phyloP scores from a whole-genome alignment of 2,888 invertebrate genomes.

The Hedychridium roseum region DNA sequence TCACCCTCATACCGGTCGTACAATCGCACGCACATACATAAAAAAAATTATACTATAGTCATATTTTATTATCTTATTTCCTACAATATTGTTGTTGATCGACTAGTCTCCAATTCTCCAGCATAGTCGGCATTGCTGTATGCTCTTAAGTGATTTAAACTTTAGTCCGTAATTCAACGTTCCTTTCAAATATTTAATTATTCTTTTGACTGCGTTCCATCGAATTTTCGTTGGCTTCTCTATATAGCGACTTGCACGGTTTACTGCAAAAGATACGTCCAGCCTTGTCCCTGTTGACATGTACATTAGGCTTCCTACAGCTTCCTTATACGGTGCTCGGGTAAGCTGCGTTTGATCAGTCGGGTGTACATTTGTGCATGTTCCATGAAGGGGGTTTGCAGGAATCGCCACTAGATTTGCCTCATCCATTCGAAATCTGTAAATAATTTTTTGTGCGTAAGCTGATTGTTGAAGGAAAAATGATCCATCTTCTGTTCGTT shows the following conservation, averaged over 20 bases:
- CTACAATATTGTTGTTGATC: constrained; percentile 20
- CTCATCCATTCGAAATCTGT: constrained; percentile 26
- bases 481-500: too few species aligned
- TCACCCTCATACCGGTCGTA: too few species aligned
- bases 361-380: constrained; percentile 7
- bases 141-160: constrained; percentile 8
- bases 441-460: constrained; percentile 15
- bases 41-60: too few species aligned
- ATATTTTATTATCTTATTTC: too few species aligned
- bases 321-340: constrained; percentile 14
- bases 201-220: constrained; percentile 18
- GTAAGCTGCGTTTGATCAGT: constrained; percentile 1
- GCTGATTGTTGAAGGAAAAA: constrained; percentile 20
- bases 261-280: constrained; percentile 14
- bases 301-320: constrained; percentile 19
- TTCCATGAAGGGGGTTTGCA: constrained; percentile 18
- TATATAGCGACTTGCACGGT: constrained; percentile 10
- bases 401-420: constrained; percentile 34
- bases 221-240: constrained; percentile 12
- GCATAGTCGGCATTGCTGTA: constrained; percentile 21
- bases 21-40: too few species aligned
- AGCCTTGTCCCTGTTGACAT: constrained; percentile 15
- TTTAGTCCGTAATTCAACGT: constrained; percentile 9
- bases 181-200: constrained; percentile 14
- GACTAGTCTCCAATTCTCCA: constrained; percentile 14